phyloP scores from a whole-genome alignment of 2,797 vertebrate genomes.

The Microcaecilia unicolor region DNA sequence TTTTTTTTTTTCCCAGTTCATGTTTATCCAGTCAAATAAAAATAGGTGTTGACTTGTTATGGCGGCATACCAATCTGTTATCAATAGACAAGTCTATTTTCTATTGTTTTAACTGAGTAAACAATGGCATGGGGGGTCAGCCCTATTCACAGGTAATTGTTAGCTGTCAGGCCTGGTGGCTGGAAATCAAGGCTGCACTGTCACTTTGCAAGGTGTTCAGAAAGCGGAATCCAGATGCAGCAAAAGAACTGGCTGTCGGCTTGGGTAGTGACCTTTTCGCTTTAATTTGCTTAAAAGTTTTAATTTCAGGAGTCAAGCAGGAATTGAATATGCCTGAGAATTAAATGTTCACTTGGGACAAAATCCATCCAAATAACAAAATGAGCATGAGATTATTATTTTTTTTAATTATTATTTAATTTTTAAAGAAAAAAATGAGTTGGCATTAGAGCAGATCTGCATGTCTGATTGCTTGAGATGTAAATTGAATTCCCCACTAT shows the following conservation, averaged over 20 bases:
- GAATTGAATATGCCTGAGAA: slow-evolving; percentile 69
- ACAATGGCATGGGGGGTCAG: slow-evolving; percentile 74
- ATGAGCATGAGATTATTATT: slow-evolving; percentile 57
- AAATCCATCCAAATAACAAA: slow-evolving; percentile 67
- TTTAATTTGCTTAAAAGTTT: slow-evolving; percentile 61
- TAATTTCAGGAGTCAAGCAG: slow-evolving; percentile 61
- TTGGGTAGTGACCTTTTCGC: slow-evolving; percentile 80
- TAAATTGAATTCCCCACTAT: slow-evolving; percentile 44
- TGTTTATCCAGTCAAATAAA: slow-evolving; percentile 42
- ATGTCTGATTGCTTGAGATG: slow-evolving; percentile 47
- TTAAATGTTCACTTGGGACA: slow-evolving; percentile 63
- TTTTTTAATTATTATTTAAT: background rate
- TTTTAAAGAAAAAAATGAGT: slow-evolving; percentile 35
- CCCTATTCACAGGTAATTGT: slow-evolving; percentile 78
- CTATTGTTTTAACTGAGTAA: slow-evolving; percentile 74
- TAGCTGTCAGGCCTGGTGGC: slow-evolving; percentile 70
- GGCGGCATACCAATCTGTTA: slow-evolving; percentile 60
- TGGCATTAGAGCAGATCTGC: slow-evolving; percentile 25
- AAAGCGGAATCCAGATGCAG: slow-evolving; percentile 74
- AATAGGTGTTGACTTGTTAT: slow-evolving; percentile 37
- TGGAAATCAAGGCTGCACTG: slow-evolving; percentile 79
- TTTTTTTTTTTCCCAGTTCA: too few relatives aligned
- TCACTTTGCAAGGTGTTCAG: slow-evolving; percentile 75
- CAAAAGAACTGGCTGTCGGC: slow-evolving; percentile 62
- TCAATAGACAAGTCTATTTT: slow-evolving; percentile 62